Evolutionary conservation across 2,888 invertebrate species (phyloP).

Genomic region (Tridacna crocea): DNA sequence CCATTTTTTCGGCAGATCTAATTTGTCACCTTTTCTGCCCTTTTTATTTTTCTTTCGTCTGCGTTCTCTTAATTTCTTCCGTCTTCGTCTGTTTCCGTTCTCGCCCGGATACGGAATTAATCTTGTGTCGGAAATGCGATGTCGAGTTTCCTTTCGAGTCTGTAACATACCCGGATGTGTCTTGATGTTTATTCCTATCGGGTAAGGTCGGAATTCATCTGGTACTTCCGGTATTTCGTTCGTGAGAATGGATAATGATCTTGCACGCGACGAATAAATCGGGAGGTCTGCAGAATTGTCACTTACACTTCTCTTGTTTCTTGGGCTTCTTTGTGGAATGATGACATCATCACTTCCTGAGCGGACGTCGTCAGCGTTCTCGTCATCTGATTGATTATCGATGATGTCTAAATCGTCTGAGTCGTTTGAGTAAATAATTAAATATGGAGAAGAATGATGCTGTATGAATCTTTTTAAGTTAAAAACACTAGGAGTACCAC

Average conservation of each 20-base stretch:
- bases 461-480: slow-evolving; percentile 76
- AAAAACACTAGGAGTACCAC: slow-evolving; percentile 68
- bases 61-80: slow-evolving; percentile 49
- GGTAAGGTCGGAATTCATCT: slow-evolving; percentile 65
- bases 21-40: slow-evolving; percentile 61
- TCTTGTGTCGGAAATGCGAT: slow-evolving; percentile 60
- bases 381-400: slow-evolving; percentile 65
- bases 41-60: slow-evolving; percentile 64
- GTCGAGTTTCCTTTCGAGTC: slow-evolving; percentile 70
- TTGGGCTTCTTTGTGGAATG: slow-evolving; percentile 49
- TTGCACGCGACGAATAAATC: slow-evolving; percentile 48
- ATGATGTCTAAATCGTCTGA: slow-evolving; percentile 76
- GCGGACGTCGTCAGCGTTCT: slow-evolving; percentile 31
- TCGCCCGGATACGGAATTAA: slow-evolving; percentile 77
- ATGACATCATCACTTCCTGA: slow-evolving; percentile 31
- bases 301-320: slow-evolving; percentile 50
- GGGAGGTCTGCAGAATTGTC: slow-evolving; percentile 59
- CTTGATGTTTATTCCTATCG: slow-evolving; percentile 73
- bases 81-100: slow-evolving; percentile 47
- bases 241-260: slow-evolving; percentile 75
- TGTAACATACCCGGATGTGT: slow-evolving; percentile 80
- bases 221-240: slow-evolving; percentile 82
- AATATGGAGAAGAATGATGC: slow-evolving; percentile 81
- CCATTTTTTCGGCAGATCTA: slow-evolving; percentile 74
- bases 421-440: slow-evolving; percentile 83